Evolutionary conservation across 2,888 invertebrate genomes (phyloP).

Genomic region (Myopa tessellatipennis): DNA sequence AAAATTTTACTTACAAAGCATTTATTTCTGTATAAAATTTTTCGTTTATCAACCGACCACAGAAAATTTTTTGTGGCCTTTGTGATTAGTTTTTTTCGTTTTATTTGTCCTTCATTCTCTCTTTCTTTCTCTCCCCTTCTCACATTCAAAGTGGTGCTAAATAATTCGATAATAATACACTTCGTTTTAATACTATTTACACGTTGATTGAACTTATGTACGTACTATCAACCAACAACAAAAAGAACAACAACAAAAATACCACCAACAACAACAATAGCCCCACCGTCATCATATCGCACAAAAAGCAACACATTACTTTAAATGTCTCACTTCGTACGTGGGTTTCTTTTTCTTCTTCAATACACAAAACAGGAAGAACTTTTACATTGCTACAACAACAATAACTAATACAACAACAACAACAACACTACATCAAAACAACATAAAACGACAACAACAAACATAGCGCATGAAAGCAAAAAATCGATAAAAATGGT

Average conservation of each 20-base stretch:
- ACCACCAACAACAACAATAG: too few relatives aligned
- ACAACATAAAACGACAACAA: slow-evolving; percentile 5
- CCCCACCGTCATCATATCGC: not conserved
- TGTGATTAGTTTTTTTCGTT: too few relatives aligned
- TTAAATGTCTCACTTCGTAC: slow-evolving; percentile 19
- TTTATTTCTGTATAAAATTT: not conserved
- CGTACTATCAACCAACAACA: not conserved
- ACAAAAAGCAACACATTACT: not conserved
- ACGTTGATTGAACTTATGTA: not conserved
- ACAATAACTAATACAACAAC: slow-evolving; percentile 20
- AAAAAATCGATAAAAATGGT: slow-evolving; percentile 38
- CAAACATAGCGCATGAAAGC: not conserved
- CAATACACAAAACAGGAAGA: not conserved
- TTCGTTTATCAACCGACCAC: not conserved
- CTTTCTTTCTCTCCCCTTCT: not conserved
- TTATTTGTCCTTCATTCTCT: not conserved
- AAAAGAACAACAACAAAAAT: not conserved
- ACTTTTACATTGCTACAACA: slow-evolving; percentile 14
- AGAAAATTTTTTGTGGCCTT: not conserved
- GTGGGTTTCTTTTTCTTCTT: not conserved
- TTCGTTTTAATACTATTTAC: not conserved
- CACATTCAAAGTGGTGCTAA: not conserved
- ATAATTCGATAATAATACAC: not conserved
- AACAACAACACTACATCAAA: not conserved
- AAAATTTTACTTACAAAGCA: too few relatives aligned